These are phyloP conservation scores for Luperina nickerlii DNA, from an alignment of 2,888 invertebrate genomes.

Conservation along the genomic window DNA sequence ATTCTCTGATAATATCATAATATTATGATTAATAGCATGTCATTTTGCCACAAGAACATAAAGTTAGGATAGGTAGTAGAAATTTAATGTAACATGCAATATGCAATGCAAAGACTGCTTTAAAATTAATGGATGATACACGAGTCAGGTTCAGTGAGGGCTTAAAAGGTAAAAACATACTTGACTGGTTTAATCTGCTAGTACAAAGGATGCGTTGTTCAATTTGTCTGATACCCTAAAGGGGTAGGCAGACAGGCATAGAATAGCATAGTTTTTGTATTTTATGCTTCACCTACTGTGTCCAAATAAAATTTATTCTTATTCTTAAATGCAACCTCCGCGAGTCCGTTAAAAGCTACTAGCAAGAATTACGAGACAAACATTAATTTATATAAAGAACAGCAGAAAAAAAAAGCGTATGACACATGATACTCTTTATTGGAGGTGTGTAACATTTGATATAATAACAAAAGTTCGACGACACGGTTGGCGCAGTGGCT, in stretches of 20 bases:
- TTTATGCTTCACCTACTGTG: too few relatives aligned
- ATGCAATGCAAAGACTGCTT: conserved; percentile 24
- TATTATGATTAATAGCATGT: conserved; percentile 1
- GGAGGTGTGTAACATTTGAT: too few relatives aligned
- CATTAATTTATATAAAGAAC: too few relatives aligned
- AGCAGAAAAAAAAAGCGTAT: too few relatives aligned
- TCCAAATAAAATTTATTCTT: too few relatives aligned
- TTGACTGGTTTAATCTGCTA: conserved; percentile 6
- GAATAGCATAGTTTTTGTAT: neutral
- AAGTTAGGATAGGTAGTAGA: conserved; percentile 4
- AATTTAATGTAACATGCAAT: conserved; percentile 48
- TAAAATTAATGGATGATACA: conserved; percentile 24
- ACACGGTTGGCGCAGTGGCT: too few relatives aligned
- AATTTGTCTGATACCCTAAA: neutral
- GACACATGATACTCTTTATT: too few relatives aligned
- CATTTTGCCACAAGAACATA: conserved; percentile 1
- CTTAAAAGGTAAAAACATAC: neutral
- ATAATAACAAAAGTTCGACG: too few relatives aligned
- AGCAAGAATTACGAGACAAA: too few relatives aligned
- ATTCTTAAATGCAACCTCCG: too few relatives aligned
- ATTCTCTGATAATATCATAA: neutral
- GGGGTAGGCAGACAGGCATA: neutral
- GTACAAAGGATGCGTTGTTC: conserved; percentile 14
- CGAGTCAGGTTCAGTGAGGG: conserved; percentile 9
- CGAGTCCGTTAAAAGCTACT: too few relatives aligned